Evolutionary conservation across 1,140 invertebrate genomes (phyloP).

Genomic region (Drosophila miranda): DNA sequence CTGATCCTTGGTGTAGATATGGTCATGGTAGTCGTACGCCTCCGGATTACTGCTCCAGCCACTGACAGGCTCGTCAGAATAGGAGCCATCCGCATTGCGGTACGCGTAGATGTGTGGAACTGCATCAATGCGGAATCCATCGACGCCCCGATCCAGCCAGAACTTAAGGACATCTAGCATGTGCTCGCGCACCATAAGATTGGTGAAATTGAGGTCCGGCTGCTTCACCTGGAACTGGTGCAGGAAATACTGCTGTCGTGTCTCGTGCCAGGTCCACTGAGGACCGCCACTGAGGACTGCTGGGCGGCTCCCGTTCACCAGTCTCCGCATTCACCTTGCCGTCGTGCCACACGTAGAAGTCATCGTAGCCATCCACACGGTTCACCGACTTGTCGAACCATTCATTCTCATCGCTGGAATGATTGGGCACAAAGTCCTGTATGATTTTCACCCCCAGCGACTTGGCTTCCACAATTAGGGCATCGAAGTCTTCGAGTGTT

Average conservation of each 20-base stretch:
- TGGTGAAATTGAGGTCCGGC: constrained; percentile 88
- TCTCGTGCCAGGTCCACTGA: constrained; percentile 86
- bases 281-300: constrained; percentile 85
- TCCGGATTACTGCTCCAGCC: constrained; percentile 67
- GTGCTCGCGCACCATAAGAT: constrained; percentile 85
- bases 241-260: constrained; percentile 86
- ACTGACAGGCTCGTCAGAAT: constrained; percentile 83
- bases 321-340: constrained; percentile 76
- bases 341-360: constrained; percentile 89
- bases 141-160: constrained; percentile 89
- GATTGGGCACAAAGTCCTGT: constrained; percentile 86
- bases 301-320: constrained; percentile 83
- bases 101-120: constrained; percentile 86
- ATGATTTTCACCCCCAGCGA: constrained; percentile 66
- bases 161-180: constrained; percentile 87
- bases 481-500: constrained; percentile 88
- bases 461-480: constrained; percentile 85
- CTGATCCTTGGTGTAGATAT: constrained; percentile 84
- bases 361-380: constrained; percentile 84
- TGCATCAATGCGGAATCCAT: constrained; percentile 89
- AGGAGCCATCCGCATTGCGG: constrained; percentile 83
- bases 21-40: constrained; percentile 83
- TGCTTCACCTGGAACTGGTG: constrained; percentile 86
- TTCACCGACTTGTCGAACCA: constrained; percentile 88
- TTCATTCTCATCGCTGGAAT: constrained; percentile 87